phyloP scores from a whole-genome alignment of 2,888 invertebrate genomes.

The Parelbella ahira region DNA sequence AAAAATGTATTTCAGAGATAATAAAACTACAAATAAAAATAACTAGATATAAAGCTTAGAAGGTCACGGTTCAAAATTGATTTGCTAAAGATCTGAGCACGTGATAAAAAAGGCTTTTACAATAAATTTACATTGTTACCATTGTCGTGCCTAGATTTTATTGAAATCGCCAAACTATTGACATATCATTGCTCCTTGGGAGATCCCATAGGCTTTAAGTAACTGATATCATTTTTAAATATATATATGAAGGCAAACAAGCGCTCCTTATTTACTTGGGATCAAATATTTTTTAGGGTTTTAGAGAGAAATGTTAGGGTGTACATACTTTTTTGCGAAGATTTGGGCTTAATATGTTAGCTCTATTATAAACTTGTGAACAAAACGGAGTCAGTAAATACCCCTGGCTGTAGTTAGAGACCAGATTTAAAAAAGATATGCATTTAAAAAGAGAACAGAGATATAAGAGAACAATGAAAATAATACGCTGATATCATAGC shows the following conservation, averaged over 20 bases:
- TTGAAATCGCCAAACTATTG: slow-evolving; percentile 59
- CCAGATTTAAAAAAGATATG: no score
- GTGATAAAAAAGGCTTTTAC: slow-evolving; percentile 18
- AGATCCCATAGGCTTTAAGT: slow-evolving; percentile 33
- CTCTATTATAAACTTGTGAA: slow-evolving; percentile 1
- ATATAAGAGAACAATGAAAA: no score
- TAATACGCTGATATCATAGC: no score
- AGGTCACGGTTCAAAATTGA: background rate
- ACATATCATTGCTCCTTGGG: slow-evolving; percentile 60
- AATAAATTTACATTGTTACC: slow-evolving; percentile 39
- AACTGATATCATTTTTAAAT: slow-evolving; percentile 16
- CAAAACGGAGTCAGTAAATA: slow-evolving; percentile 5
- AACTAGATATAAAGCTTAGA: no score
- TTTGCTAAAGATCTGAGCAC: slow-evolving; percentile 1
- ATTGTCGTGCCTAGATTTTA: slow-evolving; percentile 64
- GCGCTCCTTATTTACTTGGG: slow-evolving; percentile 35
- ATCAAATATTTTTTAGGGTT: slow-evolving; percentile 34
- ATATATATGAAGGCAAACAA: slow-evolving; percentile 8
- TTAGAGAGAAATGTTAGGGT: slow-evolving; percentile 13
- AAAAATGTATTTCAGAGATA: no score
- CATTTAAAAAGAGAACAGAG: no score
- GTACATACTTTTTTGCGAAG: slow-evolving; percentile 17
- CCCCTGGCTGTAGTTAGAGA: no score
- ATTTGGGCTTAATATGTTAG: slow-evolving; percentile 12
- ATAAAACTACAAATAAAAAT: no score